phyloP scores from a whole-genome alignment of 2,113 vertebrate genomes.

The Spea bombifrons region DNA sequence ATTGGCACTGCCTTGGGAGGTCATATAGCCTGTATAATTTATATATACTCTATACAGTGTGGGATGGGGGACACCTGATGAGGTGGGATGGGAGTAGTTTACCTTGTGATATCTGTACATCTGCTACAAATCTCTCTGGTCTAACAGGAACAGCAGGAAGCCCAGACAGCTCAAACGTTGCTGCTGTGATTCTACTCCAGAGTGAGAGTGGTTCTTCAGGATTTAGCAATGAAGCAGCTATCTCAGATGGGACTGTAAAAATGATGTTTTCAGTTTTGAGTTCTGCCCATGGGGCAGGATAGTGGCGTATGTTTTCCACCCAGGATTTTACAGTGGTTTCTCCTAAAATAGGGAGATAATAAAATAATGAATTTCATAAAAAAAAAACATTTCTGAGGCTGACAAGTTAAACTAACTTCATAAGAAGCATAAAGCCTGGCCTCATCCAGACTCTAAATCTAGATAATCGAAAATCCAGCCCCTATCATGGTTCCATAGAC shows the following conservation, averaged over 20 bases:
- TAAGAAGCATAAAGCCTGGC: too few species aligned
- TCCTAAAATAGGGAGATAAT: slow-evolving; percentile 50
- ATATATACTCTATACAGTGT: neutral
- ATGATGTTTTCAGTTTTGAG: slow-evolving; percentile 75
- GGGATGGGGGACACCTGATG: neutral
- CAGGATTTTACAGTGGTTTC: slow-evolving; percentile 58
- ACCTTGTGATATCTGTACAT: slow-evolving; percentile 72
- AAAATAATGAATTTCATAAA: neutral
- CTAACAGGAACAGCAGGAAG: slow-evolving; percentile 59
- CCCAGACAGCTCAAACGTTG: slow-evolving; percentile 63
- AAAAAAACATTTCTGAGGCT: neutral
- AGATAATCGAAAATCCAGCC: too few species aligned
- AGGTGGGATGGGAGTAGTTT: neutral
- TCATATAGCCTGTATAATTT: neutral
- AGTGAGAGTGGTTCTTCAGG: slow-evolving; percentile 59
- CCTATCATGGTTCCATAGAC: too few species aligned
- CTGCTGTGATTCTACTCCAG: slow-evolving; percentile 68
- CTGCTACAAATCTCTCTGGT: slow-evolving; percentile 69
- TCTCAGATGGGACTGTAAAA: slow-evolving; percentile 63
- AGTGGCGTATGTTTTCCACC: slow-evolving; percentile 51
- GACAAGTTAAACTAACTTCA: too few species aligned
- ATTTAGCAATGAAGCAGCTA: slow-evolving; percentile 53
- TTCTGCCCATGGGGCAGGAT: slow-evolving; percentile 72
- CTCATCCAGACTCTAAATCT: too few species aligned
- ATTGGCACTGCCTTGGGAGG: too few species aligned